Evolutionary conservation across 92 coral and sea anemone species (phyloP), one percentile per base, ranked within the genome.

Genomic region (Umimayanthus kanabou): DNA sequence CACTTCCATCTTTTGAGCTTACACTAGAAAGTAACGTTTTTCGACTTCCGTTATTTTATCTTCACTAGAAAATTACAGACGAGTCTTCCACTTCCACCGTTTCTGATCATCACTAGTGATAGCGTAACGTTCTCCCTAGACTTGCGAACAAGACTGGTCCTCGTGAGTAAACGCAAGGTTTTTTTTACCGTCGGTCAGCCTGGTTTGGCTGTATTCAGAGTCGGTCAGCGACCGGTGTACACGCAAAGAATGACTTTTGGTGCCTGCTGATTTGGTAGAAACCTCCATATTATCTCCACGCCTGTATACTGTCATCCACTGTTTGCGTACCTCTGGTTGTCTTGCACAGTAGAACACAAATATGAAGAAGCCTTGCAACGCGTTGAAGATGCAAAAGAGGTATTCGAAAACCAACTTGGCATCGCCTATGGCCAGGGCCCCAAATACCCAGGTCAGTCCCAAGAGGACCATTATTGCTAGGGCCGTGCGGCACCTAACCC

Each of bases 361-460:
- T 11, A 90, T 90, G 23, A 88, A 88, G 61, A 90, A 86, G 3
- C 92, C 92, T 64, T 90, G 92, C 6, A 90, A 84, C 5, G 92
- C 70, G 85, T 85, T 90, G 73, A 90, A 86, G 26, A 90, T 80
- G 61, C 90, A 90, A 88, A 90, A 90, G 20, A 90, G 39, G 45
- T 90, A 90, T 45, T 90, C 90, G 29, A 90, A 90, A 7, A 87
- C 69, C 28, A 57, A 65, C 39, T 84, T 84, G 65, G 90, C 92
- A 80, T 55, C 80, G 3, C 90, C 92, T 37, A 90, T 80, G 6
- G 92, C 92, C 9, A 90, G 29, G 47, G 90, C 85, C 13, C 92
- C 92, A 87, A 90, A 90, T 10, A 86, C 14, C 92, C 92, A 90
- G 7, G 92, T 90, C 16, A 90, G 79, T 0, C 92, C 92, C 6